Base-by-base conservation (phyloP, 2,113 vertebrate genomes). In the Rattus norvegicus region DNA sequence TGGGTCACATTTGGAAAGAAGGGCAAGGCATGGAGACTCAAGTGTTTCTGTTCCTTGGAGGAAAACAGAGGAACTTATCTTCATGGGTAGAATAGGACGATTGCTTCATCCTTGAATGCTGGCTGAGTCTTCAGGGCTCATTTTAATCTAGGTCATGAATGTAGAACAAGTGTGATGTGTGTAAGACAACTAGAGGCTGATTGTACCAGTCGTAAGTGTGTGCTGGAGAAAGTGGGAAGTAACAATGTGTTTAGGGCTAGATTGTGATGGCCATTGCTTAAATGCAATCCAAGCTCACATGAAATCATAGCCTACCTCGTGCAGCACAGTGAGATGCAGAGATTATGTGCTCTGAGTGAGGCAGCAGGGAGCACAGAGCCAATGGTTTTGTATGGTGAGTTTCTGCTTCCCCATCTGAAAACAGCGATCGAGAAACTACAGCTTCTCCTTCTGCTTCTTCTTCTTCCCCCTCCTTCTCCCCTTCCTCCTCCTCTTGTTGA, bases 1-100 rank as follows among this genome's bases (percentile, higher is more conserved):
- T 52, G 70, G 14, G 16, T 84, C 70, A 77, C 70, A 54, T 63
- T 93, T 91, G 85, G 79, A 95, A 69, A 70, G 89, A 93, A 59
- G 28, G 6, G 3, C 20, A 90, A 88, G 54, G 39, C 61, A 88
- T 20, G 30, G 17, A 59, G 33, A 69, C 33, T 72, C 39, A 36
- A 20, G 24, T 63, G n/a, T 86, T 70, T 39, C 43, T 52, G 11
- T 43, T 69, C 19, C 65, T 26, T 33, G 54, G 33, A 16, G 3
- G 11, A 86, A 72, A 59, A 67, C 19, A 61, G 83, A 76, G 76
- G 65, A 63, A 56, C 36, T 24, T 54, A 56, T 49, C 30, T 14
- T 26, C 69, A 14, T 17, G 52, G 9, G 59, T 59, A 65, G 33
- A 79, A 43, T 65, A 39, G 43, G 16, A 83, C 63, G 19, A 43